Base-by-base conservation (phyloP, 1,140 invertebrate genomes). In the Mya arenaria region DNA sequence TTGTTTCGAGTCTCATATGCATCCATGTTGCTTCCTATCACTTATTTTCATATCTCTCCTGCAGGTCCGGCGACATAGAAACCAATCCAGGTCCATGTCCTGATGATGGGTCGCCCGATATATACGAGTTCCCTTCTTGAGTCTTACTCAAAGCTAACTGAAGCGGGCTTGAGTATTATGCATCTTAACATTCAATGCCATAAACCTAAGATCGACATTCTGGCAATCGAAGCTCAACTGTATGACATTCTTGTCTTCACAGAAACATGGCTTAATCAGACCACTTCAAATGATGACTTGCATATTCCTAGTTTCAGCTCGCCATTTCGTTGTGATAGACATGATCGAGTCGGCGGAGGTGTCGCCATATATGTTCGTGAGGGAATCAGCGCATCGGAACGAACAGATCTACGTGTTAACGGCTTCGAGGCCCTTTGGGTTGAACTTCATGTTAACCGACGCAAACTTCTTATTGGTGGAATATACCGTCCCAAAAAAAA, bases 171-270 rank as follows among this genome's bases (percentile, higher is more conserved):
- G 10, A 55, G 68, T 25, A 71, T 71, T 25, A 71, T 71, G 68
- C 39, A 71, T 30, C 39, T 71, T 23, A 71, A 71, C 68, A 71
- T 71, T 13, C 68, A 71, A 30, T 48, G 68, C 52, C 4, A 48
- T 13, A 1, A 25, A 48, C 41, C 39, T 8, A 71, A 71, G 32
- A 44, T 71, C 44, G 68, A 71, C 5, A n/a, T 71, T 10, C 44
- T 71, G 30, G 19, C 37, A 55, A 44, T 52, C 17, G 68, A 71
- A 48, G 44, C 68, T 28, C 68, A 71, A 30, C 32, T 23, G 32
- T 71, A 48, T 34, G 68, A 71, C 25, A 32, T 71, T 13, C n/a
- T 71, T 23, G 39, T 71, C 44, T 71, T 71, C 32, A 52, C 39
- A 17, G 68, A 71, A 71, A 71, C 68, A 23, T 71, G 68, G 32